These are phyloP conservation scores for Anoncus sp. DNA, from an alignment of 2,888 invertebrate species.

Conservation along the genomic window DNA sequence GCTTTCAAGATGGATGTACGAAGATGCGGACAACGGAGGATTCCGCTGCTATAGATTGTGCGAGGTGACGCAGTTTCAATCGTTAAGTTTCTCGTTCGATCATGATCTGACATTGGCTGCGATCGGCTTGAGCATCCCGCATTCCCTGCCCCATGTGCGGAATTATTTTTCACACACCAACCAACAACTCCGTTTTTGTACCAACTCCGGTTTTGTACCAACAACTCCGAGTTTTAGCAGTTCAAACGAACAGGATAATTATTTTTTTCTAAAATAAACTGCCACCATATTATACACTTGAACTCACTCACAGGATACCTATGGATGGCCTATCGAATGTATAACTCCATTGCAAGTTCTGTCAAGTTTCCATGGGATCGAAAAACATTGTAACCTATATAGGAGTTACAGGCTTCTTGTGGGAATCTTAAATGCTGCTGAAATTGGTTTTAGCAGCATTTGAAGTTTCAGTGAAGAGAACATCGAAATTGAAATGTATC, in stretches of 20 bases:
- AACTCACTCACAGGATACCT: conserved; percentile 25
- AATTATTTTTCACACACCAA: conserved; percentile 41
- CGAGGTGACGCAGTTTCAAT: conserved; percentile 52
- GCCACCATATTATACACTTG: conserved; percentile 41
- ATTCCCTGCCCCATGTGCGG: conserved; percentile 40
- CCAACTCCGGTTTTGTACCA: conserved; percentile 26
- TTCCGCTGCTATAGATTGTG: conserved; percentile 26
- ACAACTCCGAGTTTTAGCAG: conserved; percentile 12
- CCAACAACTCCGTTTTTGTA: too few species aligned
- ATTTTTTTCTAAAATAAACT: conserved; percentile 24
- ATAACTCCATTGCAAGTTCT: too few species aligned
- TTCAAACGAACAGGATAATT: conserved; percentile 12
- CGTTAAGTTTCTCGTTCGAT: conserved; percentile 46
- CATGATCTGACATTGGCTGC: conserved; percentile 69
- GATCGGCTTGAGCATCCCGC: conserved; percentile 45
- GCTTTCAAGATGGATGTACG: conserved; percentile 26
- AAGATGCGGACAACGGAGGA: conserved; percentile 21
- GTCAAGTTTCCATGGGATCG: too few species aligned
- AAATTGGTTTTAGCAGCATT: too few species aligned
- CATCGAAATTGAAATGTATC: too few species aligned
- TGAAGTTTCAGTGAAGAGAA: too few species aligned
- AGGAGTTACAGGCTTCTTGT: too few species aligned
- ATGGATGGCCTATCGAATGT: background rate
- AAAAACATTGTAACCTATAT: too few species aligned
- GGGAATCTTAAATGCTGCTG: too few species aligned